These are phyloP conservation scores for Proterorhinus semilunaris DNA, from an alignment of 2,113 vertebrate genomes.

Conservation along the genomic window DNA sequence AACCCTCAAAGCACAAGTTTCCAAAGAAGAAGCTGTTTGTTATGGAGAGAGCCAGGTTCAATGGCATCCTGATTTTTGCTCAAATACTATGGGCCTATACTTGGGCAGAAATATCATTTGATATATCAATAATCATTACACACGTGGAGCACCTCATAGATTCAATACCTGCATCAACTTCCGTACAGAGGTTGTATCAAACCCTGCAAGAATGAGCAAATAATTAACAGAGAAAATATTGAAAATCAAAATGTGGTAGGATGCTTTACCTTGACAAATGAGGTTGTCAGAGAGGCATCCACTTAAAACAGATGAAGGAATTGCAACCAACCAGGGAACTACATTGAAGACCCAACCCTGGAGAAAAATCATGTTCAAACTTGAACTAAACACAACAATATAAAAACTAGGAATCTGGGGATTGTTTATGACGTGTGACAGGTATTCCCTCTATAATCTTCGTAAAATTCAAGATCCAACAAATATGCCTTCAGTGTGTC, in stretches of 20 bases:
- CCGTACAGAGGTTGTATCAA: constrained; percentile 85
- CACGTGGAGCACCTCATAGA: no score
- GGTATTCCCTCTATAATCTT: not conserved
- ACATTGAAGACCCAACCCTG: constrained; percentile 98
- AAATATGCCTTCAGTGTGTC: not conserved
- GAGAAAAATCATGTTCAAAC: constrained; percentile 4
- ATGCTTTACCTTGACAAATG: constrained; percentile 83
- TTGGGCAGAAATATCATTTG: no score
- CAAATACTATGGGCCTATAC: no score
- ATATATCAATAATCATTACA: no score
- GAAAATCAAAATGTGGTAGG: no score
- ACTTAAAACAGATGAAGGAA: constrained; percentile 86
- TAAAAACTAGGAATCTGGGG: not conserved
- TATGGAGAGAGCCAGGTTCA: no score
- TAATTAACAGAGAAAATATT: not conserved
- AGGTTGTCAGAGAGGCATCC: constrained; percentile 92
- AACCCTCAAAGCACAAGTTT: no score
- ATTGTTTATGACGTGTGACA: constrained; percentile 1
- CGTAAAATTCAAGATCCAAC: not conserved
- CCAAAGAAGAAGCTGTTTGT: no score
- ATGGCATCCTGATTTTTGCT: no score
- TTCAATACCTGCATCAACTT: constrained; percentile 93
- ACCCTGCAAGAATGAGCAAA: constrained; percentile 73
- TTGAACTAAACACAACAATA: not conserved
- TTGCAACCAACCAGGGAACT: constrained; percentile 93